A percentile compares a stretch with the other conserved stretches of the same genome.
Conservation (phyloP, 2,113 vertebrate genomes). For the Nesogale talazaci region DNA sequence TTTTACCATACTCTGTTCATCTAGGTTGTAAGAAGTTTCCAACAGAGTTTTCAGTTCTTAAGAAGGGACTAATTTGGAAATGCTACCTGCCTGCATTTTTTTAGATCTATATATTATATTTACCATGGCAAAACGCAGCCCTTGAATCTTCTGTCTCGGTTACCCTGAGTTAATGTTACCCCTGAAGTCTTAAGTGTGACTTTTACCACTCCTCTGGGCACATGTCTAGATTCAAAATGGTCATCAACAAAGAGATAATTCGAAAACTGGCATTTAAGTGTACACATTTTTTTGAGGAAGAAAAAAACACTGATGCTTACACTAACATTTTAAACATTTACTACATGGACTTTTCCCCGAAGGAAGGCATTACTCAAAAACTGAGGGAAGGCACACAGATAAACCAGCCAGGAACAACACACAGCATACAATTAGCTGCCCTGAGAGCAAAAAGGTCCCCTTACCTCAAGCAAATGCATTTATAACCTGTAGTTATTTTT, state of each 20-base stretch:
- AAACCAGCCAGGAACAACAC: neutral
- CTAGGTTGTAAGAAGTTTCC: conserved; percentile 1
- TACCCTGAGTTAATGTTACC: conserved; percentile 28
- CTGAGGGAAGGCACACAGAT: neutral
- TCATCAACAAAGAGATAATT: conserved; percentile 28
- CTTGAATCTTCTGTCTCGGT: neutral
- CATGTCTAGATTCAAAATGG: neutral
- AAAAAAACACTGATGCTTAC: neutral
- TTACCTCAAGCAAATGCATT: neutral
- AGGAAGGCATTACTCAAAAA: conserved; percentile 37
- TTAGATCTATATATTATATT: neutral
- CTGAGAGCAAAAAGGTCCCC: neutral
- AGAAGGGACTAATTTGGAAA: conserved; percentile 17
- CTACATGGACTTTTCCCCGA: neutral
- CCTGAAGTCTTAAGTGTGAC: neutral
- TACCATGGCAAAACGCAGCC: neutral
- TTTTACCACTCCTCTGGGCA: neutral
- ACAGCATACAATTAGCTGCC: neutral
- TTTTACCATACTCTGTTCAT: neutral
- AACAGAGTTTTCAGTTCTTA: neutral
- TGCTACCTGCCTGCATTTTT: neutral
- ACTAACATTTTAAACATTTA: conserved; percentile 19
- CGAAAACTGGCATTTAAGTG: neutral
- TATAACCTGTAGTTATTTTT: neutral
- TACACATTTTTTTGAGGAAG: neutral